These are phyloP conservation scores for Allophyes oxyacanthae DNA, from an alignment of 2,888 invertebrate species.

Conservation along the genomic window DNA sequence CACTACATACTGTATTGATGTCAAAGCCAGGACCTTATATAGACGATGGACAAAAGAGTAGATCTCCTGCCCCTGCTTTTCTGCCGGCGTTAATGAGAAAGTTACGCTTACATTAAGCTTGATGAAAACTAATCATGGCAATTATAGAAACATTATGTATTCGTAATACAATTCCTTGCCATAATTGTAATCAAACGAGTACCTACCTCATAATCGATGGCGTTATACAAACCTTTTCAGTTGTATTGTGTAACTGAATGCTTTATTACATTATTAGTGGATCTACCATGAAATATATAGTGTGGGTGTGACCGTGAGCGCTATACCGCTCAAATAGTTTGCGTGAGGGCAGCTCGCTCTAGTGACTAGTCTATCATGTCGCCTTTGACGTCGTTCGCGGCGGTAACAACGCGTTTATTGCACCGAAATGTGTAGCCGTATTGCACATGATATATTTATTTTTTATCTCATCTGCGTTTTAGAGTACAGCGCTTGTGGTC, in stretches of 20 bases:
- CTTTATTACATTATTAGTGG: too few relatives aligned
- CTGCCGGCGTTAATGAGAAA: slow-evolving; percentile 80
- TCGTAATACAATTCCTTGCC: slow-evolving; percentile 13
- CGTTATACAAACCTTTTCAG: neutral
- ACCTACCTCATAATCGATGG: neutral
- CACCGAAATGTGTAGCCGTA: too few relatives aligned
- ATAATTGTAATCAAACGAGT: slow-evolving; percentile 3
- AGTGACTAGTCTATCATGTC: too few relatives aligned
- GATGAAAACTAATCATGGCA: neutral
- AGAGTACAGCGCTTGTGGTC: too few relatives aligned
- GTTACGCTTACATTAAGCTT: slow-evolving; percentile 73
- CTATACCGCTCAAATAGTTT: too few relatives aligned
- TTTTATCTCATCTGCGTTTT: too few relatives aligned
- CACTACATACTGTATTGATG: slow-evolving; percentile 83
- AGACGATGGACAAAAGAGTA: slow-evolving; percentile 77
- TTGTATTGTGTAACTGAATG: slow-evolving; percentile 1
- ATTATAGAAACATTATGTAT: neutral
- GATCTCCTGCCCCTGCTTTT: slow-evolving; percentile 78
- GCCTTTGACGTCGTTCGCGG: too few relatives aligned
- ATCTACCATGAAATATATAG: too few relatives aligned
- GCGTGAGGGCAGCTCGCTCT: too few relatives aligned
- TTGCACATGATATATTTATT: too few relatives aligned
- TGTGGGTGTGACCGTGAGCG: too few relatives aligned
- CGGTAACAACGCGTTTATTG: too few relatives aligned
- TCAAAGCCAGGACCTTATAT: slow-evolving; percentile 84